These are phyloP conservation scores for Argyresthia albistria DNA, from an alignment of 2,888 invertebrate species.

Conservation along the genomic window DNA sequence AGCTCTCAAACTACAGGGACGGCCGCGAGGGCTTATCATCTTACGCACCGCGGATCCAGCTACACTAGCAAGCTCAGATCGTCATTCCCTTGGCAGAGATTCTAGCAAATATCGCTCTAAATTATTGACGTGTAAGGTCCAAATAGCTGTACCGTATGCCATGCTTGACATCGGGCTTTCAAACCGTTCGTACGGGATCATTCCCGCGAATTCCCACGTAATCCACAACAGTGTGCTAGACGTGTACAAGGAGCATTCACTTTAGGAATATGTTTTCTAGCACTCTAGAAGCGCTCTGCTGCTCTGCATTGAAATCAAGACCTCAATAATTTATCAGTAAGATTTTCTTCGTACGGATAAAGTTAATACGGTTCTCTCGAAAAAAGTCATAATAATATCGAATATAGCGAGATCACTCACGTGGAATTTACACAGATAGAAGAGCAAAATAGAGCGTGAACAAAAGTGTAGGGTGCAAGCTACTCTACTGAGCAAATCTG, in stretches of 20 bases:
- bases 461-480: conserved; percentile 15
- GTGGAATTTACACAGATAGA: conserved; percentile 49
- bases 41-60: conserved; percentile 26
- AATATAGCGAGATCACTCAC: conserved; percentile 31
- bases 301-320: too few relatives aligned
- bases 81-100: conserved; percentile 48
- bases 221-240: conserved; percentile 23
- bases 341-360: too few relatives aligned
- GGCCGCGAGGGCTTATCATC: conserved; percentile 21
- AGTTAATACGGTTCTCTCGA: too few relatives aligned
- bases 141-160: conserved; percentile 35
- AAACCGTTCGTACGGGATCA: conserved; percentile 30
- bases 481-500: conserved; percentile 22
- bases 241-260: too few relatives aligned
- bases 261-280: too few relatives aligned
- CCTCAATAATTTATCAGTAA: too few relatives aligned
- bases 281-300: too few relatives aligned
- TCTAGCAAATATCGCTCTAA: conserved; percentile 64
- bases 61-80: conserved; percentile 55
- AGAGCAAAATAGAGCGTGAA: conserved; percentile 41
- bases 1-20: conserved; percentile 43
- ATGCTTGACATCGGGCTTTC: conserved; percentile 37
- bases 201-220: conserved; percentile 44
- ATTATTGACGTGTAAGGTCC: conserved; percentile 63
- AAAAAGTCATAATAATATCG: conserved; percentile 8